These are phyloP conservation scores for Limosa lapponica DNA, from an alignment of 2,797 vertebrate genomes.

Conservation along the genomic window DNA sequence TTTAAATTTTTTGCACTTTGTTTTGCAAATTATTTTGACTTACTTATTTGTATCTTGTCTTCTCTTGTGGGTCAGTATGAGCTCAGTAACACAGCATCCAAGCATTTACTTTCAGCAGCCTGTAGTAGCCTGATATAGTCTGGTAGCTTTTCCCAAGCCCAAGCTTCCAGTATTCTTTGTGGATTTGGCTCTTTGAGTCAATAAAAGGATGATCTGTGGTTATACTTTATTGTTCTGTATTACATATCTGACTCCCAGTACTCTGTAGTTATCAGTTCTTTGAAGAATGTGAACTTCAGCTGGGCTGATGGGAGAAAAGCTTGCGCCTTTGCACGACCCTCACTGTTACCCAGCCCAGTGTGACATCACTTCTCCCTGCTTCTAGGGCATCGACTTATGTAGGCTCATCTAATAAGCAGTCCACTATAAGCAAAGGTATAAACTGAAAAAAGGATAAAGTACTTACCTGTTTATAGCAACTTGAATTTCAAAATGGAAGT, in stretches of 20 bases:
- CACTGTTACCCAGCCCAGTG: neutral
- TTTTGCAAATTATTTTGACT: neutral
- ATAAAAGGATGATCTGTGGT: neutral
- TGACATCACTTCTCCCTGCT: neutral
- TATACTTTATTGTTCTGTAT: neutral
- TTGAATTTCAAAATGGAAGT: neutral
- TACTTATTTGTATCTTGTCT: neutral
- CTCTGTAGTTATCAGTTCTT: neutral
- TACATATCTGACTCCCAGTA: neutral
- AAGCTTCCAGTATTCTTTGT: neutral
- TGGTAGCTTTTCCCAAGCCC: neutral
- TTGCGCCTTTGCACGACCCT: neutral
- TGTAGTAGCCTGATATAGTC: neutral
- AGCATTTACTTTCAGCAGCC: neutral
- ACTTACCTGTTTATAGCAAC: neutral
- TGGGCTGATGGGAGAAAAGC: neutral
- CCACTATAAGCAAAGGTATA: neutral
- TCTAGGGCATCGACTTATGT: neutral
- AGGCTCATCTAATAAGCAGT: neutral
- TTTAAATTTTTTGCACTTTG: neutral
- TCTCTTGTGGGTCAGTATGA: neutral
- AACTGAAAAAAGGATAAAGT: neutral
- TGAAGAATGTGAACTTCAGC: neutral
- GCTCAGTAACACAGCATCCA: neutral
- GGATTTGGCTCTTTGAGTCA: neutral